Conservation (phyloP, 2,113 vertebrate genomes). For the Tachuris rubrigastra region DNA sequence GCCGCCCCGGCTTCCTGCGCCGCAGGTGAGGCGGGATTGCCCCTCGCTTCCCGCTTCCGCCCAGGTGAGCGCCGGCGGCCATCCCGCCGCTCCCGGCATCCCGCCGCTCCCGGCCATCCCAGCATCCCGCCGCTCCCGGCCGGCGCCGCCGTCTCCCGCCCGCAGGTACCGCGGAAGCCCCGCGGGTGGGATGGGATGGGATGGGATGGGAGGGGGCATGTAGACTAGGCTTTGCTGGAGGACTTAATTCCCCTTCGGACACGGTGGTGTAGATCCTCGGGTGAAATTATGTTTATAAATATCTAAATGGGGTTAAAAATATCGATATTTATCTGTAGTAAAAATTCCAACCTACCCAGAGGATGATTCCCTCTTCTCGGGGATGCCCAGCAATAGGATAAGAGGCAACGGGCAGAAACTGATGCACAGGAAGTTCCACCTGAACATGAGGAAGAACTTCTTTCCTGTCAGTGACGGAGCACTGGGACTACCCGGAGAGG, state of each 20-base stretch:
- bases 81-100: background rate
- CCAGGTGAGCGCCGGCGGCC: conserved; percentile 42
- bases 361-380: background rate
- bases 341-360: background rate
- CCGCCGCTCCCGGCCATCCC: background rate
- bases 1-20: conserved; percentile 61
- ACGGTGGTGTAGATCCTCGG: background rate
- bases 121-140: background rate
- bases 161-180: background rate
- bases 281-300: background rate
- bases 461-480: background rate
- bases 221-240: background rate
- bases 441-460: background rate
- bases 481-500: background rate
- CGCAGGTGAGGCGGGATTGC: conserved; percentile 70
- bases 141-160: background rate
- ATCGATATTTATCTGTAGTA: background rate
- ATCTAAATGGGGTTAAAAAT: background rate
- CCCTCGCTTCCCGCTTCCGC: conserved; percentile 56
- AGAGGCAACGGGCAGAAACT: background rate
- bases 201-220: background rate
- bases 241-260: too few species aligned
- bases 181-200: background rate
- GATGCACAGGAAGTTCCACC: background rate
- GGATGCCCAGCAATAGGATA: background rate